These are phyloP conservation scores for Cheumatopsyche charites DNA, from an alignment of 1,140 invertebrate species.

Conservation along the genomic window DNA sequence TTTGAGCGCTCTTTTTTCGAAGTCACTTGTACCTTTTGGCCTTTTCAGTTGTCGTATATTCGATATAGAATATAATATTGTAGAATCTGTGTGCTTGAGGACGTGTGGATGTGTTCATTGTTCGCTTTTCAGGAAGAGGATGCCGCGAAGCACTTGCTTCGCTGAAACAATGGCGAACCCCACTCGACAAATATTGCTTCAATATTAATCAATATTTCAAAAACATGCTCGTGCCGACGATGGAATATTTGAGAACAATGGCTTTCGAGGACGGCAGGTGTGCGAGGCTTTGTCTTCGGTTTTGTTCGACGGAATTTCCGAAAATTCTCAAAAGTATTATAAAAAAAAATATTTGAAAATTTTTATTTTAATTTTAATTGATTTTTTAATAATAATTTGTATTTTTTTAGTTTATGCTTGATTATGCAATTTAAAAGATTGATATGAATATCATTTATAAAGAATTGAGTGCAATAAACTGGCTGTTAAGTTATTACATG, in stretches of 20 bases:
- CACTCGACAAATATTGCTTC: constrained; percentile 47
- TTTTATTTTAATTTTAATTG: too few relatives aligned
- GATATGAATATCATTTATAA: too few relatives aligned
- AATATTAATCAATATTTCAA: constrained; percentile 51
- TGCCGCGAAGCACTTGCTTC: not conserved
- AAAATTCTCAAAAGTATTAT: too few relatives aligned
- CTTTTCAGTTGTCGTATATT: not conserved
- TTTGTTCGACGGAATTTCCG: not conserved
- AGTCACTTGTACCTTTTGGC: too few relatives aligned
- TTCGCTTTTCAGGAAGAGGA: constrained; percentile 41
- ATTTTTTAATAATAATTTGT: too few relatives aligned
- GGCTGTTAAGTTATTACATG: too few relatives aligned
- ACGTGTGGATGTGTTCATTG: constrained; percentile 5
- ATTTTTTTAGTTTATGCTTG: too few relatives aligned
- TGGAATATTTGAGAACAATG: not conserved
- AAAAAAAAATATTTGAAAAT: not conserved
- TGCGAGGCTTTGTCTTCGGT: not conserved
- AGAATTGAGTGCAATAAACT: too few relatives aligned
- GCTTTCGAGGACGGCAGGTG: not conserved
- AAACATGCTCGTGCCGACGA: constrained; percentile 42
- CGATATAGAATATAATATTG: not conserved
- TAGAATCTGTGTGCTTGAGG: not conserved
- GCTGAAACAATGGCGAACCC: constrained; percentile 40
- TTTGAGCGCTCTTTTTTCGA: too few relatives aligned
- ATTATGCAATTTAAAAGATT: too few relatives aligned